phyloP scores from a whole-genome alignment of 2,113 vertebrate species.

The Vicugna pacos region DNA sequence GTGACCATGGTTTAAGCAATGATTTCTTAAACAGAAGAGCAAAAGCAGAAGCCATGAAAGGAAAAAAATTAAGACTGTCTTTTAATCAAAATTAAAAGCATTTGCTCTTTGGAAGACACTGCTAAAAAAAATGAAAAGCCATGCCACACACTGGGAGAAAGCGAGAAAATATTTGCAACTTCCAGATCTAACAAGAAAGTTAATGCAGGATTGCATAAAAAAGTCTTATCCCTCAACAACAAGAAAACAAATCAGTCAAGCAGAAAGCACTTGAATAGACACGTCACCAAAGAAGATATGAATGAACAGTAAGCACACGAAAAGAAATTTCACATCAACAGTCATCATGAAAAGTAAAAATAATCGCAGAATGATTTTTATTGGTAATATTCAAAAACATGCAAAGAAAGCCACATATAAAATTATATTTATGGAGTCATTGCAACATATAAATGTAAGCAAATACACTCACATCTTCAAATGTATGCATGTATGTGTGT shows the following conservation, averaged over 20 bases:
- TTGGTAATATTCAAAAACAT: background rate
- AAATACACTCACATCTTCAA: background rate
- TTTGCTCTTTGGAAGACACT: background rate
- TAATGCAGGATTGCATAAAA: background rate
- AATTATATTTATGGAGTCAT: background rate
- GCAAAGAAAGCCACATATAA: background rate
- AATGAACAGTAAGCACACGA: background rate
- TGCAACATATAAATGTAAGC: background rate
- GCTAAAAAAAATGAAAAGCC: background rate
- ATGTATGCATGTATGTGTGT: background rate
- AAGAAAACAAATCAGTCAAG: background rate
- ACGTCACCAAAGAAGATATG: background rate
- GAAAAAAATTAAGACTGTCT: background rate
- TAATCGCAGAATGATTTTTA: background rate
- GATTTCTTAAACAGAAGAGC: background rate
- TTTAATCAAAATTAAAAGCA: background rate
- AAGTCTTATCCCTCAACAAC: background rate
- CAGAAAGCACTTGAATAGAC: background rate
- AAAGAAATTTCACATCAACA: background rate
- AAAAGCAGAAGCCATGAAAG: background rate
- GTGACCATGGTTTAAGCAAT: background rate
- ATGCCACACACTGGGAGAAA: background rate
- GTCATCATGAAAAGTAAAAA: background rate
- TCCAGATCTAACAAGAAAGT: background rate
- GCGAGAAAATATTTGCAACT: background rate